Evolutionary conservation across 2,797 vertebrate genomes (phyloP).

Genomic region (Clarias platycephalus): DNA sequence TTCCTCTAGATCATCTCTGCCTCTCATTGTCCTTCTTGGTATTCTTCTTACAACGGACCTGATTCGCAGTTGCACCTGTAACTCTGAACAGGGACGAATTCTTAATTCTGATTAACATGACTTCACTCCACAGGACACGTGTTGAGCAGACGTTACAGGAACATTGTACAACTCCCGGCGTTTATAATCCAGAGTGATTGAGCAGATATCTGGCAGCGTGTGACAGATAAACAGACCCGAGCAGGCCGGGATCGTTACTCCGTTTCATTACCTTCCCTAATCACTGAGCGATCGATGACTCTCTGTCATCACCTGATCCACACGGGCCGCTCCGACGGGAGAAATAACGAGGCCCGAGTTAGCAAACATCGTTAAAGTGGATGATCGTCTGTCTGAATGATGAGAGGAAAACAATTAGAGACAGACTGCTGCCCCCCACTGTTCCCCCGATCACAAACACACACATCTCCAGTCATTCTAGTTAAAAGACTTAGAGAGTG

Average conservation of each 20-base stretch:
- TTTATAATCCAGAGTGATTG: background rate
- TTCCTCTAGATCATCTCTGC: background rate
- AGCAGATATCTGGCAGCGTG: background rate
- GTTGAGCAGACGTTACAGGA: background rate
- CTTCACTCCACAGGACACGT: background rate
- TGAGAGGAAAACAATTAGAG: conserved; percentile 10
- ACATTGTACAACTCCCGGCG: too few relatives aligned
- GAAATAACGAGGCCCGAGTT: conserved; percentile 11
- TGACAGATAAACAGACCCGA: conserved; percentile 18
- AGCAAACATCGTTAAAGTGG: conserved; percentile 5
- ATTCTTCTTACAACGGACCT: too few relatives aligned
- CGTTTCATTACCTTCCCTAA: conserved; percentile 54
- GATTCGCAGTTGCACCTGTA: background rate
- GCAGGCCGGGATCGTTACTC: conserved; percentile 45
- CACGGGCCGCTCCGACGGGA: background rate
- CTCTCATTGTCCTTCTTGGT: too few relatives aligned
- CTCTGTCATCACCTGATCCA: conserved; percentile 42
- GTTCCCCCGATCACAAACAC: too few relatives aligned
- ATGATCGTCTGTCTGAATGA: conserved; percentile 1
- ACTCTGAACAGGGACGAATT: background rate
- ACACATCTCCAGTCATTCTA: background rate
- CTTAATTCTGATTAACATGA: background rate
- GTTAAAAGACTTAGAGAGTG: background rate
- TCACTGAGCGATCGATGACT: conserved; percentile 51
- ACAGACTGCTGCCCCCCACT: background rate